Conservation (phyloP, 2,113 vertebrate genomes). For the Dryoscopus gambensis region DNA sequence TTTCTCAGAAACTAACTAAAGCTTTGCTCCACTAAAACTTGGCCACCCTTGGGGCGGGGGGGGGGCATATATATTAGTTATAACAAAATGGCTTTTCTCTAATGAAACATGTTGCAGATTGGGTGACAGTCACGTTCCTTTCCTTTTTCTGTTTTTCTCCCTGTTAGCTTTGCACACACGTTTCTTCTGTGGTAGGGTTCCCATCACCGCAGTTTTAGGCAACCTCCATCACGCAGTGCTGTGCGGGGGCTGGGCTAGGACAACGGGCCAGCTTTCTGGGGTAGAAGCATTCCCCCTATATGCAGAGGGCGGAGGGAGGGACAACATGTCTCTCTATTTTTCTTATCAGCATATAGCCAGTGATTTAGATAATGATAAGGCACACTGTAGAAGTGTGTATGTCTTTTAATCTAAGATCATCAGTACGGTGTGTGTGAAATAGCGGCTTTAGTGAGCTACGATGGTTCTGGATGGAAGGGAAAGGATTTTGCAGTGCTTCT, state of each 20-base stretch:
- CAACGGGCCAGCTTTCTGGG: not conserved
- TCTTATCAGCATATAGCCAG: not conserved
- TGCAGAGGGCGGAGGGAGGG: not conserved
- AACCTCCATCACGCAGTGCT: accelerated
- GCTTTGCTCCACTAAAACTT: not conserved
- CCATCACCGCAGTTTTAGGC: not conserved
- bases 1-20: not conserved
- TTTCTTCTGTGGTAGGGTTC: not conserved
- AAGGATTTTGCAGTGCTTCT: not conserved
- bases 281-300: not conserved
- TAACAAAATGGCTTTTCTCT: not conserved
- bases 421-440: accelerated
- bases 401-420: not conserved
- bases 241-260: no score
- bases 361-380: not conserved
- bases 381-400: accelerated
- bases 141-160: not conserved
- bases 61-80: not conserved
- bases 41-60: no score
- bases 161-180: not conserved
- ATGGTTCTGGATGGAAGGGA: not conserved
- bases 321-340: not conserved
- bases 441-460: accelerated
- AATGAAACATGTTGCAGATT: not conserved
- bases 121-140: not conserved